phyloP scores from a whole-genome alignment of 1,140 invertebrate species.

The Heliconius eleuchia region DNA sequence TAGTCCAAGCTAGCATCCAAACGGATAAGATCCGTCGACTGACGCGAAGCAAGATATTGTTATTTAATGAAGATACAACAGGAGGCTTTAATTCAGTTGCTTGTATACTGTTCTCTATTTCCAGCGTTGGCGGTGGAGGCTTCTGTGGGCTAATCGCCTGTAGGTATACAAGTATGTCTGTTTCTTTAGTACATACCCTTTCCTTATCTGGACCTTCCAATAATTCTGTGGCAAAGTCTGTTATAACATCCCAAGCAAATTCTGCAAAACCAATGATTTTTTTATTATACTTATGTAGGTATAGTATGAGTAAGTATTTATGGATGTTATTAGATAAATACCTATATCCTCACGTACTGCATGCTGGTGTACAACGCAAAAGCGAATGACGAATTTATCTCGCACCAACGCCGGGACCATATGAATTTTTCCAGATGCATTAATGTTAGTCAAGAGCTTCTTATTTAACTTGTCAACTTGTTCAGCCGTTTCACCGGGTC shows the following conservation, averaged over 20 bases:
- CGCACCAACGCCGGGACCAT: slow-evolving; percentile 98
- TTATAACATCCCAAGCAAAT: slow-evolving; percentile 95
- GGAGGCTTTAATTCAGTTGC: neutral
- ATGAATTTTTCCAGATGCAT: slow-evolving; percentile 97
- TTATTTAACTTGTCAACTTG: slow-evolving; percentile 90
- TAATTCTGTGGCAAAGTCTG: slow-evolving; percentile 91
- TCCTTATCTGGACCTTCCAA: slow-evolving; percentile 85
- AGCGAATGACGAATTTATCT: slow-evolving; percentile 95
- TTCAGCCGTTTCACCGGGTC: slow-evolving; percentile 82
- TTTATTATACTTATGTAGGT: neutral
- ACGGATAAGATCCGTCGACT: neutral
- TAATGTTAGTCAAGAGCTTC: slow-evolving; percentile 95
- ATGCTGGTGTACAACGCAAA: slow-evolving; percentile 96
- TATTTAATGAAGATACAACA: neutral
- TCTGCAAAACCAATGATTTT: slow-evolving; percentile 80
- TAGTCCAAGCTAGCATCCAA: slow-evolving; percentile 6
- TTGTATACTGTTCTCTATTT: neutral
- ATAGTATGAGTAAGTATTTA: neutral
- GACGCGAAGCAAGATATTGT: neutral
- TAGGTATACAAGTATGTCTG: neutral
- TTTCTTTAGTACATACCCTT: slow-evolving; percentile 63
- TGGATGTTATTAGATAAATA: slow-evolving; percentile 61
- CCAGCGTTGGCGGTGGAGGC: neutral
- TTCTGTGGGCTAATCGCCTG: neutral
- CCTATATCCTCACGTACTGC: slow-evolving; percentile 94